Percentiles rank a stretch among this genome's conserved stretches.
Conservation (phyloP, 1,140 invertebrate genomes). For the Alviniconcha marisindica region DNA sequence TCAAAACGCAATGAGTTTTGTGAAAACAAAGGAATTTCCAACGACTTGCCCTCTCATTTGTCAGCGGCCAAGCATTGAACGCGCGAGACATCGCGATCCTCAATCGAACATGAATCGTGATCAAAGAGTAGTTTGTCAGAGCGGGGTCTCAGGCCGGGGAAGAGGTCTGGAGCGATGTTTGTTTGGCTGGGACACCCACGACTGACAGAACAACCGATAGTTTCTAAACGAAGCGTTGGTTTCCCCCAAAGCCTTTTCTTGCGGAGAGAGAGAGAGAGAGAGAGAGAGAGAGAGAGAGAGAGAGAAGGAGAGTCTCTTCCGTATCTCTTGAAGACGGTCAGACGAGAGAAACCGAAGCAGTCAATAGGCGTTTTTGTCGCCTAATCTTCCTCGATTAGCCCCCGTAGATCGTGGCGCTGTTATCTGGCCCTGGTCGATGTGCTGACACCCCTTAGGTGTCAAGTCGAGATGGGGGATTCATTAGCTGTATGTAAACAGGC, state of each 20-base stretch:
- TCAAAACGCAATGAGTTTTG: conserved; percentile 41
- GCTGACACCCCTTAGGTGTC: not conserved
- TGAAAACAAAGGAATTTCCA: conserved; percentile 39
- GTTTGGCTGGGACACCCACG: not conserved
- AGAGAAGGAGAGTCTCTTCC: conserved; percentile 2
- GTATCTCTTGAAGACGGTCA: not conserved
- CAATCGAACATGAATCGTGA: conserved; percentile 28
- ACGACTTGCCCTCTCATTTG: conserved; percentile 37
- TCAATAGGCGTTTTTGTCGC: conserved; percentile 8
- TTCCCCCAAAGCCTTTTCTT: not conserved
- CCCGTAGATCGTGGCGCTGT: not conserved
- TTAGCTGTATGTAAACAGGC: conserved; percentile 52
- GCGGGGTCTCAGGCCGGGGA: too few species aligned
- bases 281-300: not conserved
- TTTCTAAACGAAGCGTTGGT: conserved; percentile 9
- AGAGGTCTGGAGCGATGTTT: not conserved
- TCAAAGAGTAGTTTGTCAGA: conserved; percentile 47
- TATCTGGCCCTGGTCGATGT: not conserved
- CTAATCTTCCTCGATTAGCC: conserved; percentile 8
- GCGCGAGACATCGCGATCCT: conserved; percentile 40
- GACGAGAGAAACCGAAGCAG: not conserved
- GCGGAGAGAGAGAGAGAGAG: not conserved
- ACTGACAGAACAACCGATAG: not conserved
- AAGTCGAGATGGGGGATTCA: conserved; percentile 42
- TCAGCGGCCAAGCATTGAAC: conserved; percentile 18